A percentile compares a stretch with the other conserved stretches of the same genome.
Evolutionary conservation across 2,113 vertebrate species (phyloP).

Genomic region (Hypomesus transpacificus): DNA sequence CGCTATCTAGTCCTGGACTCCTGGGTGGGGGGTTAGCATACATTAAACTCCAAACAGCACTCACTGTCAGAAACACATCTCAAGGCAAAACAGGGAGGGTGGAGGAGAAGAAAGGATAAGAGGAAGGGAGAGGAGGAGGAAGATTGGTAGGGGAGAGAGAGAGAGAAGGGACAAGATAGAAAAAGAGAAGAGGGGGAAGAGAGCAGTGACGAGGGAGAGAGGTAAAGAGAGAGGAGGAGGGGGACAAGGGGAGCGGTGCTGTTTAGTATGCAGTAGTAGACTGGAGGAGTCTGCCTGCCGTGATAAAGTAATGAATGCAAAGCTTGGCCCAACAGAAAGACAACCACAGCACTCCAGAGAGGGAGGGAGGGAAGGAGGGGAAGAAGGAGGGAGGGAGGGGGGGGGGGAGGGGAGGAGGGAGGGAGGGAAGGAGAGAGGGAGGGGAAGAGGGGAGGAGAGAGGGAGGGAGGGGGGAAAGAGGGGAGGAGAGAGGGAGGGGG

Average conservation of each 20-base stretch:
- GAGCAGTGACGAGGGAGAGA: background rate
- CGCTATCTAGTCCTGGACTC: background rate
- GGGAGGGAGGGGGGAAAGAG: background rate
- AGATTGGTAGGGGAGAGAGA: constrained; percentile 31
- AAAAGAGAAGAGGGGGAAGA: constrained; percentile 13
- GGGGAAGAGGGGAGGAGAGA: no score
- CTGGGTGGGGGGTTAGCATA: constrained; percentile 25
- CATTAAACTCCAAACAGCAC: constrained; percentile 52
- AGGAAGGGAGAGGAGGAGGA: background rate
- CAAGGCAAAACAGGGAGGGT: constrained; percentile 7
- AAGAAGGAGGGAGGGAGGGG: background rate
- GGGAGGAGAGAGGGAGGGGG: background rate
- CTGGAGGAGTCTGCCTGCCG: constrained; percentile 34
- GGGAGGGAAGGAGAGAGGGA: background rate
- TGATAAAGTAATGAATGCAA: constrained; percentile 64
- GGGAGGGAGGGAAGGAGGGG: background rate
- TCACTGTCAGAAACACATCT: background rate
- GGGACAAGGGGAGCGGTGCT: background rate
- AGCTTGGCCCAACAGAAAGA: constrained; percentile 45
- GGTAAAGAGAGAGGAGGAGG: constrained; percentile 8
- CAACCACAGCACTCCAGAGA: background rate
- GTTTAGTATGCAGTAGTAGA: constrained; percentile 23
- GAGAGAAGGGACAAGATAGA: constrained; percentile 28
- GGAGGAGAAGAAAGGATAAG: constrained; percentile 12
- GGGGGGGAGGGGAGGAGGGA: background rate